phyloP scores from a whole-genome alignment of 2,113 vertebrate species.

The Neotoma lepida region DNA sequence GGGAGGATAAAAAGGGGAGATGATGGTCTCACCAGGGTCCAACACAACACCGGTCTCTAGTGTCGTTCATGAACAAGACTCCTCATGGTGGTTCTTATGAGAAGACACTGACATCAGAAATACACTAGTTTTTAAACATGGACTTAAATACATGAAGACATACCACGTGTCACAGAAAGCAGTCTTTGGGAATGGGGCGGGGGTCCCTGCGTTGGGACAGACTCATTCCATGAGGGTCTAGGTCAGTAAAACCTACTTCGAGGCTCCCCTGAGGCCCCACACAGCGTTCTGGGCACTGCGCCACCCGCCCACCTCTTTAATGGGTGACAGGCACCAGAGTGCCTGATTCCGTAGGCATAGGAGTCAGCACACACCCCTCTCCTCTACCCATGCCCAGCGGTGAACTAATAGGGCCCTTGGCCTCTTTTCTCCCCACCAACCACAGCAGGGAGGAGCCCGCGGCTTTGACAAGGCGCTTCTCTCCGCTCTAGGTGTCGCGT shows the following conservation, averaged over 20 bases:
- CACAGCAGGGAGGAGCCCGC: background rate
- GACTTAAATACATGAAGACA: background rate
- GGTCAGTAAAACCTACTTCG: background rate
- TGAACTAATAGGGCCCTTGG: conserved; percentile 28
- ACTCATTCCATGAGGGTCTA: background rate
- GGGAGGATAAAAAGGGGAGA: background rate
- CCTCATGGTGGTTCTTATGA: conserved; percentile 52
- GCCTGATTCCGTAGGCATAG: background rate
- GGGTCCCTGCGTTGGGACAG: background rate
- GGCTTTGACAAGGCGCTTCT: background rate
- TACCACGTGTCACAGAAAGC: background rate
- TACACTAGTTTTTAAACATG: background rate
- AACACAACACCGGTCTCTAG: conserved; percentile 21
- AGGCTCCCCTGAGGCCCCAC: background rate
- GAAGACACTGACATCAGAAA: conserved; percentile 29
- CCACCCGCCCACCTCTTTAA: conserved; percentile 34
- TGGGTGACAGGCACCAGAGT: conserved; percentile 41
- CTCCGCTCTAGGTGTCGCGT: background rate
- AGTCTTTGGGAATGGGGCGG: background rate
- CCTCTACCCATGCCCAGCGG: background rate
- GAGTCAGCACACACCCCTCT: conserved; percentile 21
- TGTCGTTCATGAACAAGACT: conserved; percentile 20
- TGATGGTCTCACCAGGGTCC: background rate
- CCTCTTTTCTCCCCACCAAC: background rate
- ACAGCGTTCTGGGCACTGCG: background rate